A percentile compares a stretch with the other conserved stretches of the same genome.
Conservation (phyloP, 2,797 vertebrate genomes). For the Megaceryle alcyon region DNA sequence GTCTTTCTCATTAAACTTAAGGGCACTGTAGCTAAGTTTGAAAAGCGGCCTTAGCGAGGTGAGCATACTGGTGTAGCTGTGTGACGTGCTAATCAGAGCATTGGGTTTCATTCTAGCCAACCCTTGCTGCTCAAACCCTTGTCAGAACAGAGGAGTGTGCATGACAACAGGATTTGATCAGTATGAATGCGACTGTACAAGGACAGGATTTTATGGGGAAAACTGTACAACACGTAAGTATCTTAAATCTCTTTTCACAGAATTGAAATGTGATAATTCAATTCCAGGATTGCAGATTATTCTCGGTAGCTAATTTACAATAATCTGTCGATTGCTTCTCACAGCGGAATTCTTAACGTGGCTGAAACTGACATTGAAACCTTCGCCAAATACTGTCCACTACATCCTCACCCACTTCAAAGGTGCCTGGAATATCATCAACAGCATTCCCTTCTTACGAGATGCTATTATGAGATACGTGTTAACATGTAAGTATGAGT, state of each 20-base stretch:
- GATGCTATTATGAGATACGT: slow-evolving; percentile 93
- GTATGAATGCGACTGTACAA: slow-evolving; percentile 95
- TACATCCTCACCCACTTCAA: slow-evolving; percentile 95
- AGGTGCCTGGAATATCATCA: slow-evolving; percentile 92
- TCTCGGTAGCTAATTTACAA: not conserved
- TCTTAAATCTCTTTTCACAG: not conserved
- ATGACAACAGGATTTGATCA: slow-evolving; percentile 77
- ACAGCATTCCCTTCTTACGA: slow-evolving; percentile 88
- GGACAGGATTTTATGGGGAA: slow-evolving; percentile 90
- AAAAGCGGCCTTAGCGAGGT: not conserved
- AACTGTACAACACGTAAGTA: slow-evolving; percentile 93
- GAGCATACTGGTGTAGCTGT: rapidly evolving
- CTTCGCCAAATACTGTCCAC: slow-evolving; percentile 90
- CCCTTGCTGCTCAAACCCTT: slow-evolving; percentile 94
- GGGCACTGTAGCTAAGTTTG: rapidly evolving
- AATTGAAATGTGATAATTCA: rapidly evolving
- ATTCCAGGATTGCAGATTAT: not conserved
- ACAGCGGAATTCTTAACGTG: slow-evolving; percentile 92
- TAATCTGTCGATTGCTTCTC: not conserved
- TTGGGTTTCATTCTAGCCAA: slow-evolving; percentile 79
- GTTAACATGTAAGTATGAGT: slow-evolving; percentile 88
- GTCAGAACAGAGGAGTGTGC: slow-evolving; percentile 93
- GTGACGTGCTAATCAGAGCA: rapidly evolving
- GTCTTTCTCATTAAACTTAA: not conserved
- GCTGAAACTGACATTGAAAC: slow-evolving; percentile 87